These are phyloP conservation scores for Lutjanus erythropterus DNA, from an alignment of 2,113 vertebrate species.

Conservation along the genomic window DNA sequence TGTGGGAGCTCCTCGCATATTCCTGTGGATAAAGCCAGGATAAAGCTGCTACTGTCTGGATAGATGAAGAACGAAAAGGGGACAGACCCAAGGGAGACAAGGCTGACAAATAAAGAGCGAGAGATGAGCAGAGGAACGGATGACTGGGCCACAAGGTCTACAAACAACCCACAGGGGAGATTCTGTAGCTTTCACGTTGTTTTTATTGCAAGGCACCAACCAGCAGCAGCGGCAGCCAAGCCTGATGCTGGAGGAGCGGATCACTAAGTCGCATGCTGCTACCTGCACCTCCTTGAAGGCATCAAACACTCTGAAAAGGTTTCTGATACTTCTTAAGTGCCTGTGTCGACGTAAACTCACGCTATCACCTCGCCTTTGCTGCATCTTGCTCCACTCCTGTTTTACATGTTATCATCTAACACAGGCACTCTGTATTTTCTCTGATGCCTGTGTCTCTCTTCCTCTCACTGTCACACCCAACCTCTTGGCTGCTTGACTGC, in stretches of 20 bases:
- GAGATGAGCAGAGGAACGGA: constrained; percentile 22
- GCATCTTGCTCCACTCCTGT: constrained; percentile 32
- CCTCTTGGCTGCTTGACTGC: constrained; percentile 59
- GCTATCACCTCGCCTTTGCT: constrained; percentile 12
- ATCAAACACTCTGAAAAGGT: constrained; percentile 15
- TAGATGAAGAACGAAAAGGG: constrained; percentile 14
- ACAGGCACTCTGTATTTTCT: constrained; percentile 27
- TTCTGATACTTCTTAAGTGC: constrained; percentile 34
- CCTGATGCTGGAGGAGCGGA: background rate
- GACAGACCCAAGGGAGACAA: constrained; percentile 28
- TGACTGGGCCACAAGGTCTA: constrained; percentile 35
- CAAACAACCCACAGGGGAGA: constrained; percentile 44
- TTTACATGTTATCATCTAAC: constrained; percentile 49
- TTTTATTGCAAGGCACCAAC: constrained; percentile 30
- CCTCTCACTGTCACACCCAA: constrained; percentile 47
- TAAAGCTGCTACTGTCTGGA: constrained; percentile 1
- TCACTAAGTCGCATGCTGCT: constrained; percentile 7
- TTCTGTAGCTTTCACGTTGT: constrained; percentile 23
- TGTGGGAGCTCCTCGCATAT: background rate
- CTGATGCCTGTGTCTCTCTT: constrained; percentile 47
- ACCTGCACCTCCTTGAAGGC: constrained; percentile 38
- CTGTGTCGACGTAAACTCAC: background rate
- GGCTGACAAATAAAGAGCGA: constrained; percentile 31
- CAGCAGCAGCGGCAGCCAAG: constrained; percentile 9
- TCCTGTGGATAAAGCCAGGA: constrained; percentile 27